A percentile compares a stretch with the other conserved stretches of the same genome.
phyloP scores from a whole-genome alignment of 2,888 invertebrate genomes.

The Alsophila aescularia region DNA sequence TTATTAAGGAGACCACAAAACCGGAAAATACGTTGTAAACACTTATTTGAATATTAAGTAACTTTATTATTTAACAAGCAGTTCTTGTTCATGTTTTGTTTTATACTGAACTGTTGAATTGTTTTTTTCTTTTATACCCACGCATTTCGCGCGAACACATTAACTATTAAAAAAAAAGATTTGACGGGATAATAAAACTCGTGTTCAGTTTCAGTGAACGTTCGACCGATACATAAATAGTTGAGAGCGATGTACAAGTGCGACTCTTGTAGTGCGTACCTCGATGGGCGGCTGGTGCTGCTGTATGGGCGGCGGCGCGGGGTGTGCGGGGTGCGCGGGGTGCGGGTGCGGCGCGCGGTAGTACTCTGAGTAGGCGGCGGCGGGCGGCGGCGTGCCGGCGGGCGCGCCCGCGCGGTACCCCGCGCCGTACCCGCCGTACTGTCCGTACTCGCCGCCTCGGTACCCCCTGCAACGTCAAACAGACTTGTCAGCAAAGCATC shows the following conservation, averaged over 20 bases:
- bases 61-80: too few relatives aligned
- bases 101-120: too few relatives aligned
- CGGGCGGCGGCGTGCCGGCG: slow-evolving; percentile 65
- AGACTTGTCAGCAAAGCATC: too few relatives aligned
- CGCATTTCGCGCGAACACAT: too few relatives aligned
- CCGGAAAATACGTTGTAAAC: too few relatives aligned
- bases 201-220: background rate
- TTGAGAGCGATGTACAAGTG: too few relatives aligned
- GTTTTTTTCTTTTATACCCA: too few relatives aligned
- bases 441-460: slow-evolving; percentile 63
- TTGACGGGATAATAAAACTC: too few relatives aligned
- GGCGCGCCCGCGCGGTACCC: slow-evolving; percentile 70
- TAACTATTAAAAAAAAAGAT: too few relatives aligned
- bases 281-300: slow-evolving; percentile 21
- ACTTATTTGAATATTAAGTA: too few relatives aligned
- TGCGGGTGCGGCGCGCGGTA: slow-evolving; percentile 67
- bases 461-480: slow-evolving; percentile 56
- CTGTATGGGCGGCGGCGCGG: slow-evolving; percentile 49
- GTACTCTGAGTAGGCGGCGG: slow-evolving; percentile 72
- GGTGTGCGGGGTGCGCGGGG: slow-evolving; percentile 49
- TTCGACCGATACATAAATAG: background rate
- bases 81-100: too few relatives aligned
- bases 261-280: slow-evolving; percentile 18
- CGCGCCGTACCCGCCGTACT: slow-evolving; percentile 78
- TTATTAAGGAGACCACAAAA: too few relatives aligned